Evolutionary conservation across 2,888 invertebrate genomes (phyloP).

Genomic region (Eustalomyia histrio): DNA sequence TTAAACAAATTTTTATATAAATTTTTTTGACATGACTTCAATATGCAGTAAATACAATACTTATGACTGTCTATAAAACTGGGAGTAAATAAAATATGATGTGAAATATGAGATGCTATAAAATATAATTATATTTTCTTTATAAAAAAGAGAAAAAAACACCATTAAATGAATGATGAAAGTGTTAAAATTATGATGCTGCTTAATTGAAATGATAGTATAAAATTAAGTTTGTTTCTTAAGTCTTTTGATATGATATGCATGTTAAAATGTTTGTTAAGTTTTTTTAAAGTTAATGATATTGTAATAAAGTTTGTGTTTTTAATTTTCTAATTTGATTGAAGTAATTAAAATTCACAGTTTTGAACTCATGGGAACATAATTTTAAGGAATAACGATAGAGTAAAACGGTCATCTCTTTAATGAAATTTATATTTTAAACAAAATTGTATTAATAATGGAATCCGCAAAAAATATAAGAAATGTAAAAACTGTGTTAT

Average conservation of each 20-base stretch:
- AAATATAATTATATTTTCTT: slow-evolving; percentile 41
- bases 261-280: no score
- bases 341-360: no score
- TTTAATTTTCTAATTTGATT: no score
- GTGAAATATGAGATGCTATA: slow-evolving; percentile 49
- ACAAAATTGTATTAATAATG: no score
- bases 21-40: slow-evolving; percentile 34
- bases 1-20: slow-evolving; percentile 57
- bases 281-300: no score
- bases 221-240: slow-evolving; percentile 8
- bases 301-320: no score
- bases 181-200: slow-evolving; percentile 38
- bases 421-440: no score
- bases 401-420: no score
- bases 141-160: slow-evolving; percentile 1
- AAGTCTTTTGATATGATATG: slow-evolving; percentile 34
- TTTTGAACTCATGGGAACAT: no score
- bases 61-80: slow-evolving; percentile 27
- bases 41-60: slow-evolving; percentile 9
- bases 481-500: no score
- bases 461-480: no score
- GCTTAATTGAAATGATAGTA: slow-evolving; percentile 13
- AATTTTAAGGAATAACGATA: no score
- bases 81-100: slow-evolving; percentile 28
- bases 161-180: slow-evolving; percentile 28